Evolutionary conservation across 2,797 vertebrate species (phyloP).

Genomic region (Nannoperca australis): DNA sequence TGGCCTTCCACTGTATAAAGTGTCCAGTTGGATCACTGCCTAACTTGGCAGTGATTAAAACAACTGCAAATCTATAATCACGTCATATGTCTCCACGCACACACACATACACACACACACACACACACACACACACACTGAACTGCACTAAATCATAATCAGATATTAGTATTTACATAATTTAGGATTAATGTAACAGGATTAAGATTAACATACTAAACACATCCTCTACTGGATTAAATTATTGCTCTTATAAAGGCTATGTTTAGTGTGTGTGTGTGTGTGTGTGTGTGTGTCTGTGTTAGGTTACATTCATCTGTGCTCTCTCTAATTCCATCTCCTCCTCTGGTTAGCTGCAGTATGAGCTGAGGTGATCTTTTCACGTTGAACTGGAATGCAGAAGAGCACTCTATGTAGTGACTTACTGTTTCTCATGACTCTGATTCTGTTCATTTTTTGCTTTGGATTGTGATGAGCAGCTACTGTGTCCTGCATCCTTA

Average conservation of each 20-base stretch:
- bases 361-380: slow-evolving; percentile 29
- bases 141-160: slow-evolving; percentile 44
- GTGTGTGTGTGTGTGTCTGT: slow-evolving; percentile 9
- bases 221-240: slow-evolving; percentile 49
- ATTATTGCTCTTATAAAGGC: slow-evolving; percentile 22
- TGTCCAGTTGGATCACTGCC: not conserved
- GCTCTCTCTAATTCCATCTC: not conserved
- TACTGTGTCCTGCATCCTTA: not conserved
- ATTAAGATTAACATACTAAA: slow-evolving; percentile 74
- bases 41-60: not conserved
- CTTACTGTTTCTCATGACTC: not conserved
- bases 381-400: not conserved
- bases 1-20: not conserved
- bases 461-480: slow-evolving; percentile 10
- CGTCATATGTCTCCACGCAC: not conserved
- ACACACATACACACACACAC: slow-evolving; percentile 16
- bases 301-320: not conserved
- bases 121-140: slow-evolving; percentile 16
- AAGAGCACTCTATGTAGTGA: not conserved
- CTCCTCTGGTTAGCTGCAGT: slow-evolving; percentile 13
- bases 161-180: slow-evolving; percentile 75
- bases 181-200: slow-evolving; percentile 76
- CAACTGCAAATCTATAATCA: slow-evolving; percentile 8
- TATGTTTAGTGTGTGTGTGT: not conserved
- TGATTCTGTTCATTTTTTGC: slow-evolving; percentile 35